phyloP scores from a whole-genome alignment of 2,888 invertebrate species.

The Ectobius pallidus region DNA sequence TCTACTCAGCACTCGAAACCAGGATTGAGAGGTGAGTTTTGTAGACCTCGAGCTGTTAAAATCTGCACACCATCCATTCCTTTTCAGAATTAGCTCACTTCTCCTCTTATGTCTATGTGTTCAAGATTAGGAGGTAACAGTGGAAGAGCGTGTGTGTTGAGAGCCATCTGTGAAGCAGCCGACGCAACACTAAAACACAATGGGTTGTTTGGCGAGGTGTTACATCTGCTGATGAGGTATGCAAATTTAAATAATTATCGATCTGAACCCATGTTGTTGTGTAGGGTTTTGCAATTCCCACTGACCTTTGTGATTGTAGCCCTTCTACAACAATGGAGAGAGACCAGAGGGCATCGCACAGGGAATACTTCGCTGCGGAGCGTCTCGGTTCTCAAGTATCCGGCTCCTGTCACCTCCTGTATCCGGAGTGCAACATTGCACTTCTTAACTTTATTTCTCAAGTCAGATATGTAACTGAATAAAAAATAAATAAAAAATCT shows the following conservation, averaged over 20 bases:
- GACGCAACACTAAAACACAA: conserved; percentile 65
- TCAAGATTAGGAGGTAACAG: too few species aligned
- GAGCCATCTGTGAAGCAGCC: conserved; percentile 70
- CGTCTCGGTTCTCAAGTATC: conserved; percentile 65
- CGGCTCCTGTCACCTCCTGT: conserved; percentile 67
- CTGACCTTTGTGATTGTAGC: too few species aligned
- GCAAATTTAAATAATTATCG: too few species aligned
- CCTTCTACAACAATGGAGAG: conserved; percentile 60
- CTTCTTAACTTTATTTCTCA: conserved; percentile 60
- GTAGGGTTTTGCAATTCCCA: too few species aligned
- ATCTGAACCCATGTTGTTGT: too few species aligned
- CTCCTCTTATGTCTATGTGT: too few species aligned
- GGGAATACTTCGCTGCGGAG: conserved; percentile 65
- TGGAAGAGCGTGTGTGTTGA: conserved; percentile 66
- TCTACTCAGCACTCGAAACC: conserved; percentile 61
- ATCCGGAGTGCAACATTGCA: conserved; percentile 65
- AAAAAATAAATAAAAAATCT: not conserved
- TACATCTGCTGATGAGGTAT: conserved; percentile 66
- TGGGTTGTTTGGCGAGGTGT: conserved; percentile 68
- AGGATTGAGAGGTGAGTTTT: conserved; percentile 60
- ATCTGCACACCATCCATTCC: too few species aligned
- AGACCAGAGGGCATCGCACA: conserved; percentile 55
- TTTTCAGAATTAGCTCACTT: too few species aligned
- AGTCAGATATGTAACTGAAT: too few species aligned
- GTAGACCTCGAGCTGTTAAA: too few species aligned